Evolutionary conservation across 2,888 invertebrate species (phyloP).

Genomic region (Acrocyrtus sp.): DNA sequence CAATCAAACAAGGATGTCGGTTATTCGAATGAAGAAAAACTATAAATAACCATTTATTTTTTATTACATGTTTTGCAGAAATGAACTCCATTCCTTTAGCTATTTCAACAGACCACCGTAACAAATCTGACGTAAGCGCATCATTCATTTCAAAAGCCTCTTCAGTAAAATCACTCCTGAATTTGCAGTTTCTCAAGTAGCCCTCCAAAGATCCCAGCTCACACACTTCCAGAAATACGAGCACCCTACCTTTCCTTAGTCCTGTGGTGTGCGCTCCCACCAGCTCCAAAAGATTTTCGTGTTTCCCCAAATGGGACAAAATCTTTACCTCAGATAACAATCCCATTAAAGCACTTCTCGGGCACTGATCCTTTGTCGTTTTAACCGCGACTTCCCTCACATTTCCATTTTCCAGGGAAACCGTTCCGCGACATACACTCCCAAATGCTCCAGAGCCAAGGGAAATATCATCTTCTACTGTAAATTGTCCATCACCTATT

Average conservation of each 20-base stretch:
- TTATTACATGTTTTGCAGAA: not conserved
- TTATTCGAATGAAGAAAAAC: too few relatives aligned
- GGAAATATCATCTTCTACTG: too few relatives aligned
- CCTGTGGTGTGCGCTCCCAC: not conserved
- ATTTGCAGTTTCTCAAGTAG: not conserved
- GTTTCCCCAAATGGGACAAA: not conserved
- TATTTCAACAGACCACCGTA: not conserved
- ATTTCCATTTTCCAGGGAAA: too few relatives aligned
- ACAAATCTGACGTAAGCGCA: not conserved
- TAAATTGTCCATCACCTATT: too few relatives aligned
- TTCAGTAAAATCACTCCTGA: not conserved
- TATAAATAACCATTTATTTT: too few relatives aligned
- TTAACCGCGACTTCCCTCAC: too few relatives aligned
- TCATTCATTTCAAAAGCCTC: not conserved
- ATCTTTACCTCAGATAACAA: conserved; percentile 1
- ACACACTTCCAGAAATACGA: not conserved
- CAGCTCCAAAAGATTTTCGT: not conserved
- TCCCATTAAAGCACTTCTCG: not conserved
- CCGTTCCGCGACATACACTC: too few relatives aligned
- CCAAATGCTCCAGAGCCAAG: too few relatives aligned
- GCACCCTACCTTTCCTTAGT: not conserved
- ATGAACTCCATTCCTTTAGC: conserved; percentile 1
- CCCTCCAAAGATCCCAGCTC: not conserved
- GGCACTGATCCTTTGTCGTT: too few relatives aligned
- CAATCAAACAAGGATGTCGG: too few relatives aligned